Evolutionary conservation across 1,140 invertebrate genomes (phyloP), one percentile per base, ranked within the genome.

Genomic region (Trichonephila clavata): DNA sequence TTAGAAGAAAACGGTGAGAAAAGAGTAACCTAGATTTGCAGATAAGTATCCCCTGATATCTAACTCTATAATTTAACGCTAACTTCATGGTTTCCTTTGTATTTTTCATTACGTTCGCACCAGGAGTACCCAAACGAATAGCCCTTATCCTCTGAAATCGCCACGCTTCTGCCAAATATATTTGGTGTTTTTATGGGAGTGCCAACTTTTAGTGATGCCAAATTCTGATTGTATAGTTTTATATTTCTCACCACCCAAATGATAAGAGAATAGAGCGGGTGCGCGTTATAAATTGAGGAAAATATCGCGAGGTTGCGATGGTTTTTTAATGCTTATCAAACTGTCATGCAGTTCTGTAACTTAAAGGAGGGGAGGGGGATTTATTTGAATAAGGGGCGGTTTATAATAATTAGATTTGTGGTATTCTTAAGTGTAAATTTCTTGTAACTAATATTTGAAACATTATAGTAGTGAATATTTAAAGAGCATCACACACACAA

Each of bases 11-110:
- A 50, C 77, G 43, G 77, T 90, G 89, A 90, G 89, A 90, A 90
- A 21, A 57, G 77, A 90, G 59, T 90, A 90, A 90, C 89, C 89
- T 83, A 90, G 24, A 90, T 81, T 80, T 59, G 20, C n/a, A 81
- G 89, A 90, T 90, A 50, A 77, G 13, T 39, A 61, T 27, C 59
- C 77, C 24, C n/a, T n/a, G 27, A 90, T 81, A 90, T 32, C 87
- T 32, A 68, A 57, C 39, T 90, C 65, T 77, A 68, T 63, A 90
- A 90, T 90, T 90, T 90, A 68, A 77, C 65, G 68, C 43, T 39
- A 59, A 27, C n/a, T 27, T 27, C 20, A 63, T 20, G 16, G 8
- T 57, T 43, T 77, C 65, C 57, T 32, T 59, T 90, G 39, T 77
- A 80, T 68, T 68, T 71, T 71, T 71, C 68, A 71, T 71, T 71